These are phyloP conservation scores for Agyllia agylla DNA, from an alignment of 2,888 invertebrate species.

Conservation along the genomic window DNA sequence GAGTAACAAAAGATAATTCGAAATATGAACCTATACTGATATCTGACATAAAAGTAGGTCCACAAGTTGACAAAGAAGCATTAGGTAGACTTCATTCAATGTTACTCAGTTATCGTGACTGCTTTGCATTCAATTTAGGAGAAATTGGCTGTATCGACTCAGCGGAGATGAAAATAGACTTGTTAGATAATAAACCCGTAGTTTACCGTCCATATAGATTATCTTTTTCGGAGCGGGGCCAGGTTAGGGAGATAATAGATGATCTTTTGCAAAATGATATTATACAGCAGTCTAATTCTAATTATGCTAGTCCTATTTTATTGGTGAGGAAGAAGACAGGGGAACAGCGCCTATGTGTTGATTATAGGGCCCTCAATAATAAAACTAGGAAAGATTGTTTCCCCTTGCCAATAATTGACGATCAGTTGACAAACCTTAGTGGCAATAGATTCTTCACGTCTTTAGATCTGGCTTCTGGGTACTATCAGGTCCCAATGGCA, in stretches of 20 bases:
- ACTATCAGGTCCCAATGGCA: neutral
- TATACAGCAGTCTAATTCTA: neutral
- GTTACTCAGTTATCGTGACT: neutral
- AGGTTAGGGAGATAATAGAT: neutral
- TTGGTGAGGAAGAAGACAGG: neutral
- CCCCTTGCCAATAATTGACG: neutral
- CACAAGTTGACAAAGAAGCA: neutral
- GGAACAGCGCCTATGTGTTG: neutral
- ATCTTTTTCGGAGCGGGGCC: neutral
- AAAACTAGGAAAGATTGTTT: neutral
- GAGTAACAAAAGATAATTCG: neutral
- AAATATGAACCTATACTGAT: neutral
- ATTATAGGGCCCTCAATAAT: neutral
- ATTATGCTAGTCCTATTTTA: neutral
- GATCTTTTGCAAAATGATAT: neutral
- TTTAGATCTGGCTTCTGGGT: neutral
- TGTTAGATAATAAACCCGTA: neutral
- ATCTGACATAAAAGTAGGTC: neutral
- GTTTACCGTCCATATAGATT: neutral
- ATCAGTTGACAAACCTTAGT: neutral
- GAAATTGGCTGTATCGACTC: neutral
- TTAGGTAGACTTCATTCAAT: neutral
- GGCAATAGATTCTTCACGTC: neutral
- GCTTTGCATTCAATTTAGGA: neutral
- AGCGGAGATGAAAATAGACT: neutral